Evolutionary conservation across 2,888 invertebrate genomes (phyloP).

Genomic region (Ecdyonurus torrentis): DNA sequence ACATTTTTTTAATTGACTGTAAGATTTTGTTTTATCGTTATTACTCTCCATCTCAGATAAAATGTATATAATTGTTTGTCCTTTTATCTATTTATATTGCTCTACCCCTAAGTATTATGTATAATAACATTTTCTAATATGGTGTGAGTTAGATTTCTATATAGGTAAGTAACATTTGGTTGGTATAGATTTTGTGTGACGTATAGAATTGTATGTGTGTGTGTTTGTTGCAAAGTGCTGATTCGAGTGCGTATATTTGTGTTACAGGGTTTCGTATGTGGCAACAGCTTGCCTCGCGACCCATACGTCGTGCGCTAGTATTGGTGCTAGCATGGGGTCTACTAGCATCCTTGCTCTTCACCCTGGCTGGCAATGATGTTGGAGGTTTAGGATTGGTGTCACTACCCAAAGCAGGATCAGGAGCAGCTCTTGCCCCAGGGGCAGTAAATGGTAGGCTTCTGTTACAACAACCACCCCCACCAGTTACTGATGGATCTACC

Average conservation of each 20-base stretch:
- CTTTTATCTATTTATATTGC: too few relatives aligned
- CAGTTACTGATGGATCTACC: slow-evolving; percentile 22
- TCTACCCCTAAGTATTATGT: too few relatives aligned
- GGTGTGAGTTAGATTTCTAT: too few relatives aligned
- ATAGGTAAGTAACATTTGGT: background rate
- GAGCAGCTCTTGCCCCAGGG: slow-evolving; percentile 21
- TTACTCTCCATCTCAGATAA: too few relatives aligned
- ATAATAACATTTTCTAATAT: too few relatives aligned
- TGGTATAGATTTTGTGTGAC: background rate
- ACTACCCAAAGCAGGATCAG: slow-evolving; percentile 23
- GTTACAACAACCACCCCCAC: slow-evolving; percentile 30
- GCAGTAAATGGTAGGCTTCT: slow-evolving; percentile 30
- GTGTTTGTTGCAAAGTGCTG: background rate
- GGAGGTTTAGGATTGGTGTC: slow-evolving; percentile 21
- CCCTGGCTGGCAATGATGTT: slow-evolving; percentile 14
- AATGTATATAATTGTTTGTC: too few relatives aligned
- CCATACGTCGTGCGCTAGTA: slow-evolving; percentile 14
- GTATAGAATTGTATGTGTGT: background rate
- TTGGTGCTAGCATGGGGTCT: slow-evolving; percentile 18
- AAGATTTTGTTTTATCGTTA: too few relatives aligned
- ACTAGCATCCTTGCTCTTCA: slow-evolving; percentile 17
- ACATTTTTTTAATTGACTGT: too few relatives aligned
- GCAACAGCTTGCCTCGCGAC: background rate
- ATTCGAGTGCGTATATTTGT: too few relatives aligned
- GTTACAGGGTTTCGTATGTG: background rate